These are phyloP conservation scores for Sebastes hubbsi DNA, from an alignment of 2,797 vertebrate species.

Conservation along the genomic window DNA sequence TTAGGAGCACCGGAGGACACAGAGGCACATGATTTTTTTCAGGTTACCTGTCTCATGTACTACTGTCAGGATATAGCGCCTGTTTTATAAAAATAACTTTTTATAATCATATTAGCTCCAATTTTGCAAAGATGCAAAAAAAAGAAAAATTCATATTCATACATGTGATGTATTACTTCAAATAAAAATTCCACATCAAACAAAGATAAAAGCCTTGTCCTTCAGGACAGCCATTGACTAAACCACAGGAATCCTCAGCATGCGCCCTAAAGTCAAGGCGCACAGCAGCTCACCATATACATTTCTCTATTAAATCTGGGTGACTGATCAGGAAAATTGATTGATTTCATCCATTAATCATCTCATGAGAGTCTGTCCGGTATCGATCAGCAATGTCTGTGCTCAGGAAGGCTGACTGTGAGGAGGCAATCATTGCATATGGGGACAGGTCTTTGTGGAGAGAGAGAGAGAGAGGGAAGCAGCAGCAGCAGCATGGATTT, in stretches of 20 bases:
- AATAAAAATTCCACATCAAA: constrained; percentile 3
- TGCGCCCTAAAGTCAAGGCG: background rate
- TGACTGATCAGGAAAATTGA: constrained; percentile 50
- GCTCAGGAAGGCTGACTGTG: constrained; percentile 21
- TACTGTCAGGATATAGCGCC: too few relatives aligned
- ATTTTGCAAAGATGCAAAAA: background rate
- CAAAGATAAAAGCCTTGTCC: constrained; percentile 15
- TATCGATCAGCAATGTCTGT: constrained; percentile 40
- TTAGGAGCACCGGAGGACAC: too few relatives aligned
- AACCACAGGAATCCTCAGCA: constrained; percentile 6
- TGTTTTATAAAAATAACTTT: too few relatives aligned
- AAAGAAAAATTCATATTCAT: background rate
- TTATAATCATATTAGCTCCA: too few relatives aligned
- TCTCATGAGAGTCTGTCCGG: constrained; percentile 40
- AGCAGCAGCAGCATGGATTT: constrained; percentile 56
- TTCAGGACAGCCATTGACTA: constrained; percentile 1
- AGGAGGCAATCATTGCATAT: constrained; percentile 43
- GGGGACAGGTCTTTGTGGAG: constrained; percentile 32
- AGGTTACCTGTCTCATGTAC: too few relatives aligned
- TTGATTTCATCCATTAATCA: constrained; percentile 59
- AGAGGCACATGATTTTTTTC: too few relatives aligned
- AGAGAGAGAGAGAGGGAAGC: background rate
- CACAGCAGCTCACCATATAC: background rate
- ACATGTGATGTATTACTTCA: background rate
- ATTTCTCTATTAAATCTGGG: constrained; percentile 52